Base-by-base conservation (phyloP, 1,140 invertebrate species). In the Sminthurinus signatus region DNA sequence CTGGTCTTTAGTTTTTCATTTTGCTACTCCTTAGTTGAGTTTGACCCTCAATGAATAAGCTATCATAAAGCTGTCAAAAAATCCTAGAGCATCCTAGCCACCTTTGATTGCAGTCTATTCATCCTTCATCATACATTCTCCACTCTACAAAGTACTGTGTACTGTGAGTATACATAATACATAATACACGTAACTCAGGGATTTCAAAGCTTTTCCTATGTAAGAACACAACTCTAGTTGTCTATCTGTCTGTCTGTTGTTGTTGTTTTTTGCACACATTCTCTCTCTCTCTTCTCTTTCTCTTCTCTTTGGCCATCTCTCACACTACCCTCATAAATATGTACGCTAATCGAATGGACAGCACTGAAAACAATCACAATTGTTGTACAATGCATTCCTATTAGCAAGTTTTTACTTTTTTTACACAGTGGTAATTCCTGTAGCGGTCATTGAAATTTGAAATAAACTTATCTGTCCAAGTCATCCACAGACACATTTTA, bases 1-100 rank as follows among this genome's bases (percentile, higher is more conserved):
- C n/a, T n/a, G n/a, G n/a, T n/a, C n/a, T n/a, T n/a, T n/a, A n/a
- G n/a, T n/a, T n/a, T n/a, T n/a, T n/a, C n/a, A 36, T 36, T 36
- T 36, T 10, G 17, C 44, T 21, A 48, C 44, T 48, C n/a, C n/a
- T n/a, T n/a, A n/a, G n/a, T n/a, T 25, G n/a, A 28, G 59, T 32
- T 59, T 64, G 62, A 59, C 62, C 56, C 50, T 59, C 48, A 64
- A 52, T 54, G 55, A 65, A 64, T 48, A 52, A 60, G 63, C 54
- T 4, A 60, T 60, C 55, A 44, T 64, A 64, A 64, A 64, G 19
- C 56, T 64, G 62, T 48, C 62, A 64, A 51, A n/a, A n/a, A 62
- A 55, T 39, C 28, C 31, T 42, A n/a, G n/a, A n/a, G n/a, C n/a
- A n/a, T n/a, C n/a, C 32, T 8, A 43, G 12, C 55, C 12, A 31